A percentile compares a stretch with the other conserved stretches of the same genome.
These are phyloP conservation scores for Channa argus DNA, from an alignment of 2,113 vertebrate species.

Conservation along the genomic window DNA sequence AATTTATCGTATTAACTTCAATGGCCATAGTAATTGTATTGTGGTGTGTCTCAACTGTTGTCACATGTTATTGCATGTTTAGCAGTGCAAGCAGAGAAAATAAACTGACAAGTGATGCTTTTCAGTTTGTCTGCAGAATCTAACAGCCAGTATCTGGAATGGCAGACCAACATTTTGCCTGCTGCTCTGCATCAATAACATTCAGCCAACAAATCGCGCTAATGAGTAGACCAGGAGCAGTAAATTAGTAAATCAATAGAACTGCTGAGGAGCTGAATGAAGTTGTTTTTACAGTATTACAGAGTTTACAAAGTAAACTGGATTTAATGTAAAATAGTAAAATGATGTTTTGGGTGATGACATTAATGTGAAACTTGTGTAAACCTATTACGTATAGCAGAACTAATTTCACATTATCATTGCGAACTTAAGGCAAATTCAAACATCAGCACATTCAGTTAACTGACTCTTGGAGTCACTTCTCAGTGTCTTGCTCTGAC, in stretches of 20 bases:
- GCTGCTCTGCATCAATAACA: constrained; percentile 28
- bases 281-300: background rate
- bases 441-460: background rate
- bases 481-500: constrained; percentile 12
- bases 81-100: background rate
- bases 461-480: background rate
- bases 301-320: no score
- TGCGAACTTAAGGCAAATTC: no score
- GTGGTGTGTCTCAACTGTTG: no score
- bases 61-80: no score
- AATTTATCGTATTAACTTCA: no score
- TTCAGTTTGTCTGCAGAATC: background rate
- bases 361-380: background rate
- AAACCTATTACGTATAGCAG: background rate
- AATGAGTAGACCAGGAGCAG: background rate
- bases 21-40: no score
- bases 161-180: background rate
- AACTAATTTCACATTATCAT: background rate
- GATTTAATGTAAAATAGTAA: background rate
- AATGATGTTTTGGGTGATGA: background rate
- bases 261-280: background rate
- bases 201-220: background rate
- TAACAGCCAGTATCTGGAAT: constrained; percentile 1
- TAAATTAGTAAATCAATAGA: background rate
- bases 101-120: background rate